phyloP scores from a whole-genome alignment of 30 jellyfish, hydroid and myxozoan species.

The Pelagia noctiluca region DNA sequence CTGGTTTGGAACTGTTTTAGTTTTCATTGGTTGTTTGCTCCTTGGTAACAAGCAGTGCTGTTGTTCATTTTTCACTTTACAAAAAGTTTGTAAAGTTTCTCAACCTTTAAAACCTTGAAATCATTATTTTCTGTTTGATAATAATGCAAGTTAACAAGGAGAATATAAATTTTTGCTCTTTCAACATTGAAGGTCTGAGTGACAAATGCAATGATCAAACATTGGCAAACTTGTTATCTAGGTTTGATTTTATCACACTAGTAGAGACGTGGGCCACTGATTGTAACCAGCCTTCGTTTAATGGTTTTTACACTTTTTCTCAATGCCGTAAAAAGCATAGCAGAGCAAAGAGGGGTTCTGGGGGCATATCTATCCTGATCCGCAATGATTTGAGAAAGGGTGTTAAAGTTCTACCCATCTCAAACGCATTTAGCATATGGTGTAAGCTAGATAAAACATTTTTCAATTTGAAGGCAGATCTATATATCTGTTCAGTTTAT shows the following conservation, averaged over 20 bases:
- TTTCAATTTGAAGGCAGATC: no score
- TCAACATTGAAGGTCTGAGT: slow-evolving; percentile 8
- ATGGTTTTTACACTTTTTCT: neutral
- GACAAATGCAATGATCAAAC: slow-evolving; percentile 7
- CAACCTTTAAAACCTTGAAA: no score
- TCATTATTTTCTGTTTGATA: no score
- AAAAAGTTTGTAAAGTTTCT: no score
- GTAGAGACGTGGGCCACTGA: no score
- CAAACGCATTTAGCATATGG: no score
- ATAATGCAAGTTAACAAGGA: neutral
- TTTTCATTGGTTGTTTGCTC: no score
- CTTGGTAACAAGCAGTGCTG: neutral
- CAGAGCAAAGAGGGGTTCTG: neutral
- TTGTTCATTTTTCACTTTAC: neutral
- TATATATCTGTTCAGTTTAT: slow-evolving; percentile 10
- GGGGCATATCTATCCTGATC: neutral
- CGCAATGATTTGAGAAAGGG: slow-evolving; percentile 4
- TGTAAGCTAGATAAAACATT: no score
- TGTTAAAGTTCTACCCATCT: neutral
- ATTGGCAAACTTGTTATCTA: no score
- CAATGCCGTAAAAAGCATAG: neutral
- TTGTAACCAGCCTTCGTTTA: neutral
- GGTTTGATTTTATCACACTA: no score
- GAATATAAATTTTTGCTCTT: slow-evolving; percentile 12
- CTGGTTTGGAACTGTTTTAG: no score